Percentiles rank a stretch among this genome's conserved stretches.
These are phyloP conservation scores for Pipra filicauda DNA, from an alignment of 2,113 vertebrate genomes.

Conservation along the genomic window DNA sequence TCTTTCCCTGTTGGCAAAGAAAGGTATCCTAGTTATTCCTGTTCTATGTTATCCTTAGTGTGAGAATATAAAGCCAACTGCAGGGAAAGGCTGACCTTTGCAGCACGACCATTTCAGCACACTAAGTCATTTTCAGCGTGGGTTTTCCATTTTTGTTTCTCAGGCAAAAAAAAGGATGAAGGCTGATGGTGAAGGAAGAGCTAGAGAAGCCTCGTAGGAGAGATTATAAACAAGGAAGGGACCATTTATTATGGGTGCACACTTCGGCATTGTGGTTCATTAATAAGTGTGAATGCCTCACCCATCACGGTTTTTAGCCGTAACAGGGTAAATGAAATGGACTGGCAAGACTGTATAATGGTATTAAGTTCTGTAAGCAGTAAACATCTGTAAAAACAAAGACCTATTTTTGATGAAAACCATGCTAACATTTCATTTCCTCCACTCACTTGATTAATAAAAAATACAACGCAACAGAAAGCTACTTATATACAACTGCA, in stretches of 20 bases:
- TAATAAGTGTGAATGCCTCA: neutral
- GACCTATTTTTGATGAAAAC: neutral
- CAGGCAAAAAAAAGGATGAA: neutral
- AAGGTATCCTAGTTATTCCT: neutral
- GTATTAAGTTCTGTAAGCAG: neutral
- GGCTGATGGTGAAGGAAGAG: neutral
- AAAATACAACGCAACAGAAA: neutral
- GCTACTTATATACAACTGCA: neutral
- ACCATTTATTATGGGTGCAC: neutral
- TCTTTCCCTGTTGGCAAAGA: neutral
- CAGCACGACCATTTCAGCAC: neutral
- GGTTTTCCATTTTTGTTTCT: neutral
- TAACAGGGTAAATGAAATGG: neutral
- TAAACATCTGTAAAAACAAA: neutral
- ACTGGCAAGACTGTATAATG: neutral
- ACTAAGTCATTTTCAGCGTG: neutral
- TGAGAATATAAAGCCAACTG: neutral
- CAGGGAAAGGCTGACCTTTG: neutral
- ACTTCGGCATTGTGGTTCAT: neutral
- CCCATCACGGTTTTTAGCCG: neutral
- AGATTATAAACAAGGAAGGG: neutral
- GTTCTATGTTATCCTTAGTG: neutral
- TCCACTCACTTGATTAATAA: neutral
- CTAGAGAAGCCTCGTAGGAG: neutral
- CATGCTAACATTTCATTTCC: neutral